phyloP scores from a whole-genome alignment of 2,113 vertebrate species.

The Aldabrachelys gigantea region DNA sequence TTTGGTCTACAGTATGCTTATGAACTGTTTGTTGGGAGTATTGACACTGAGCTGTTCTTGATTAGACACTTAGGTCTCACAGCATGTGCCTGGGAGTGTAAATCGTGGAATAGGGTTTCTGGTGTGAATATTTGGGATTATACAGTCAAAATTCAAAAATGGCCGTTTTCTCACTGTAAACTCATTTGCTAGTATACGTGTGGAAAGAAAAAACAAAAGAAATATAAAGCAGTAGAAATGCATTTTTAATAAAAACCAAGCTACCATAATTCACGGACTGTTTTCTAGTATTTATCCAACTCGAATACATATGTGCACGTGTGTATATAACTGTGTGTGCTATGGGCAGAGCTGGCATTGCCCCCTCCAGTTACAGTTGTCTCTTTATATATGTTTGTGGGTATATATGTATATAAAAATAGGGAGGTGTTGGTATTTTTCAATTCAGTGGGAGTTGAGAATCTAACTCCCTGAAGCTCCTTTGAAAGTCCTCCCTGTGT shows the following conservation, averaged over 20 bases:
- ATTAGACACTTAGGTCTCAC: background rate
- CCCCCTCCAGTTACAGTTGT: no score
- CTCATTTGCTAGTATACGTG: background rate
- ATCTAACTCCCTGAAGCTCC: background rate
- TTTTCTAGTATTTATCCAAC: background rate
- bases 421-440: background rate
- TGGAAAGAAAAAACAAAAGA: background rate
- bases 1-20: background rate
- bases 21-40: background rate
- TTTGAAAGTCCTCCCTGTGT: background rate
- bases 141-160: background rate
- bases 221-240: background rate
- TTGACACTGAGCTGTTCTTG: background rate
- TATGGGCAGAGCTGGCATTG: background rate
- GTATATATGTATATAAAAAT: background rate
- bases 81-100: background rate
- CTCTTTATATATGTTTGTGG: background rate
- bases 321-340: no score
- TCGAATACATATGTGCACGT: no score
- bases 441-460: background rate
- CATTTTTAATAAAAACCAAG: background rate
- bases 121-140: background rate
- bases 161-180: background rate
- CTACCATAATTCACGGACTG: background rate
- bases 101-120: background rate